A percentile compares a stretch with the other conserved stretches of the same genome.
Evolutionary conservation across 23 tunicate species (phyloP).

Genomic region (Trididemnum clinides): DNA sequence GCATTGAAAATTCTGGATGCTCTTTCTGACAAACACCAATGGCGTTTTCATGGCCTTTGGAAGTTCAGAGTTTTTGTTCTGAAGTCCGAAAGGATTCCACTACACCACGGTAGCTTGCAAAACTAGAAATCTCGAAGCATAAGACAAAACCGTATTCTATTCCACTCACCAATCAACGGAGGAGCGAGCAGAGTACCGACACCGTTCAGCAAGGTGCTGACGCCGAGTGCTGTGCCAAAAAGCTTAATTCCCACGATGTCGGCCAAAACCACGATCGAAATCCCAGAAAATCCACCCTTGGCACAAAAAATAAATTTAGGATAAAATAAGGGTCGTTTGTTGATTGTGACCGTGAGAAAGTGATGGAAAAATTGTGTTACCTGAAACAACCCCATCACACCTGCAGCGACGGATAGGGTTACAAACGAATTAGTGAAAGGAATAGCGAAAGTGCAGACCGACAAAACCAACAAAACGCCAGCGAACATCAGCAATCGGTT

Average conservation of each 20-base stretch:
- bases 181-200: conserved; percentile 72
- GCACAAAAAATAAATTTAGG: background rate
- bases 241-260: conserved; percentile 71
- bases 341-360: background rate
- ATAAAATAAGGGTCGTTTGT: background rate
- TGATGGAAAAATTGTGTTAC: conserved; percentile 23
- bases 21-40: no score
- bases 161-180: conserved; percentile 56
- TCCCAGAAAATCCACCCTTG: conserved; percentile 93
- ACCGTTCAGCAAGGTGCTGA: conserved; percentile 78
- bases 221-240: conserved; percentile 81
- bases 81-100: no score
- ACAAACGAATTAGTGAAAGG: conserved; percentile 67
- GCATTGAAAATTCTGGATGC: no score
- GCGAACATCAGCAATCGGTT: conserved; percentile 81
- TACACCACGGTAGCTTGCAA: no score
- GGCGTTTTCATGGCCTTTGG: no score
- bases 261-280: conserved; percentile 79
- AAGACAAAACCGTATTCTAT: no score
- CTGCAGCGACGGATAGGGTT: conserved; percentile 63
- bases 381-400: conserved; percentile 87
- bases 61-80: no score
- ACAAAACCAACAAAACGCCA: conserved; percentile 47
- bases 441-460: conserved; percentile 44
- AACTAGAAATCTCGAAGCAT: no score